Conservation (phyloP, 2,888 invertebrate genomes). For the Calameuta idolon region DNA sequence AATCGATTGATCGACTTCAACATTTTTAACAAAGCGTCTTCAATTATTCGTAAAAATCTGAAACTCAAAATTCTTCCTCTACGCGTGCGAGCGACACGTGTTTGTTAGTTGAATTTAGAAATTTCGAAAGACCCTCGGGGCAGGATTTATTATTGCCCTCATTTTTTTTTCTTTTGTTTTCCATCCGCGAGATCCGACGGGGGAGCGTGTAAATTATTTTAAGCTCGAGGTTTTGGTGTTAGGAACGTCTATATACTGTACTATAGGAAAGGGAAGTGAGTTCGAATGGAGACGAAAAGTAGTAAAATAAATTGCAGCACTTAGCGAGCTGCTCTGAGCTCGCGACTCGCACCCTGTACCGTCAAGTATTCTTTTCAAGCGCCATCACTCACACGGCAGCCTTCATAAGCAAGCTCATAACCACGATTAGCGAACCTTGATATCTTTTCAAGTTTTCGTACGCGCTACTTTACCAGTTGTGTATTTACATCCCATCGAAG, state of each 20-base stretch:
- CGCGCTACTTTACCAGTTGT: not conserved
- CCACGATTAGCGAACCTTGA: not conserved
- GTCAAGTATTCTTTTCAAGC: not conserved
- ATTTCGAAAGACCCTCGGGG: not conserved
- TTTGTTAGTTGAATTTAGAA: not conserved
- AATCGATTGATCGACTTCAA: not conserved
- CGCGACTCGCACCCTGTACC: not conserved
- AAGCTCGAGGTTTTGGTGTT: not conserved
- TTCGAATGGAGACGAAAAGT: constrained; percentile 35
- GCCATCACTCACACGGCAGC: not conserved
- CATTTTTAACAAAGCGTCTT: not conserved
- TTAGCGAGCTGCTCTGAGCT: constrained; percentile 32
- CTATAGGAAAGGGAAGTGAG: not conserved
- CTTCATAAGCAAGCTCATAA: not conserved
- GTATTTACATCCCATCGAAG: not conserved
- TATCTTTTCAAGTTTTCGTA: not conserved
- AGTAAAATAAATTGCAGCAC: constrained; percentile 58
- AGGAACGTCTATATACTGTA: not conserved
- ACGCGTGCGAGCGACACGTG: not conserved
- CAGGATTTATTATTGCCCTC: not conserved
- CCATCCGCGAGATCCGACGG: not conserved
- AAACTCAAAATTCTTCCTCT: no score
- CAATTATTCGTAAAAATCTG: not conserved
- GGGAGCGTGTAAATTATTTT: not conserved
- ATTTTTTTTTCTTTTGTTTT: not conserved